Conservation (phyloP, 2,888 invertebrate species). For the Epiblema foenella region DNA sequence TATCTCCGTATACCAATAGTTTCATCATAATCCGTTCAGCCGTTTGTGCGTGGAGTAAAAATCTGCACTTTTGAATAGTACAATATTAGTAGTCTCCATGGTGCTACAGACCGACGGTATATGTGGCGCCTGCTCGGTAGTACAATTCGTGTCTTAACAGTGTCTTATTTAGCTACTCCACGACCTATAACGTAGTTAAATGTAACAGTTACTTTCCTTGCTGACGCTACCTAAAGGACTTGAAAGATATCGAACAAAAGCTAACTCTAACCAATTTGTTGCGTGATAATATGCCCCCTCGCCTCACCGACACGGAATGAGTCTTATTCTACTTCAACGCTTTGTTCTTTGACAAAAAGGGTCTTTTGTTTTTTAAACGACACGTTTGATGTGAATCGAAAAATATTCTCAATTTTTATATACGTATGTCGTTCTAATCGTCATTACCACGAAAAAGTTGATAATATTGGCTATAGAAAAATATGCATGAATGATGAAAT, state of each 20-base stretch:
- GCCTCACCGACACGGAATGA: constrained; percentile 61
- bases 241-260: constrained; percentile 75
- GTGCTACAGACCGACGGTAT: too few relatives aligned
- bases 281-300: constrained; percentile 81
- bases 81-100: too few relatives aligned
- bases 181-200: too few relatives aligned
- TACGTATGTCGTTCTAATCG: background rate
- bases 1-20: too few relatives aligned
- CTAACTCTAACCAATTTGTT: constrained; percentile 84
- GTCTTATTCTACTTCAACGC: constrained; percentile 61
- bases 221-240: constrained; percentile 70
- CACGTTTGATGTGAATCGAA: constrained; percentile 27
- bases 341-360: constrained; percentile 60
- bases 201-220: constrained; percentile 49
- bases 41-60: too few relatives aligned
- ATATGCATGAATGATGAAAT: too few relatives aligned
- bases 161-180: too few relatives aligned
- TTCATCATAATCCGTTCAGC: too few relatives aligned
- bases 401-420: constrained; percentile 8
- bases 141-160: too few relatives aligned
- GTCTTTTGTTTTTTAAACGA: constrained; percentile 51
- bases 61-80: too few relatives aligned
- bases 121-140: too few relatives aligned
- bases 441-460: background rate
- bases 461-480: too few relatives aligned